phyloP scores from a whole-genome alignment of 1,140 invertebrate genomes.

The Colletes latitarsis region DNA sequence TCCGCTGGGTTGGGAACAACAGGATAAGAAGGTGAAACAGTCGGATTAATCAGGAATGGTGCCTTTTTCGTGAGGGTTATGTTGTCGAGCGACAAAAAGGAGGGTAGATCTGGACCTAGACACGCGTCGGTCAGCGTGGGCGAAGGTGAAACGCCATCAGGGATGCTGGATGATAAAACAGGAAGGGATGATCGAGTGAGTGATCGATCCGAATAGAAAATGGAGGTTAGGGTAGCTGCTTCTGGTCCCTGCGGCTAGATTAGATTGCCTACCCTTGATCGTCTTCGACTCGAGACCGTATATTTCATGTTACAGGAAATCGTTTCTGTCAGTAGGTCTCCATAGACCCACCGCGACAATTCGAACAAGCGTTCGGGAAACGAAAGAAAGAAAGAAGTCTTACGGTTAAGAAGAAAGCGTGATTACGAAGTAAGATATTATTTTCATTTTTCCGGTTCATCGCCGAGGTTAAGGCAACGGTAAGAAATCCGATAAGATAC shows the following conservation, averaged over 20 bases:
- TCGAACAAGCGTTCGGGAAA: background rate
- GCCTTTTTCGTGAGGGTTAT: constrained; percentile 63
- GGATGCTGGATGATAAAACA: constrained; percentile 56
- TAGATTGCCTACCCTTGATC: constrained; percentile 73
- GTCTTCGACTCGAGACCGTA: constrained; percentile 46
- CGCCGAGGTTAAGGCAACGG: background rate
- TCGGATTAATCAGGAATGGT: constrained; percentile 69
- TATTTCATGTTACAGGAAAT: constrained; percentile 51
- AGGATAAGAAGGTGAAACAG: constrained; percentile 9
- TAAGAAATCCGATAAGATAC: no score
- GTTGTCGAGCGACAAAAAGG: constrained; percentile 13
- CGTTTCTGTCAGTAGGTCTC: constrained; percentile 28
- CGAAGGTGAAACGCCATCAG: constrained; percentile 42
- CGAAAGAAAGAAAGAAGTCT: background rate
- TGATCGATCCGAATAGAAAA: constrained; percentile 67
- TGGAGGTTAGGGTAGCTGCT: constrained; percentile 56
- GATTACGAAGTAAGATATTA: background rate
- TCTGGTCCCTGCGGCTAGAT: constrained; percentile 68
- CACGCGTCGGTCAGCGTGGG: constrained; percentile 31
- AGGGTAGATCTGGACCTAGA: background rate
- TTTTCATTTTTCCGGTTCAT: background rate
- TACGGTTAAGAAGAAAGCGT: background rate
- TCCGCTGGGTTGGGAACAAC: background rate
- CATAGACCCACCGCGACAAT: constrained; percentile 14
- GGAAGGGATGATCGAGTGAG: constrained; percentile 70